These are phyloP conservation scores for Melinaea marsaeus DNA, from an alignment of 2,888 invertebrate species.

Conservation along the genomic window DNA sequence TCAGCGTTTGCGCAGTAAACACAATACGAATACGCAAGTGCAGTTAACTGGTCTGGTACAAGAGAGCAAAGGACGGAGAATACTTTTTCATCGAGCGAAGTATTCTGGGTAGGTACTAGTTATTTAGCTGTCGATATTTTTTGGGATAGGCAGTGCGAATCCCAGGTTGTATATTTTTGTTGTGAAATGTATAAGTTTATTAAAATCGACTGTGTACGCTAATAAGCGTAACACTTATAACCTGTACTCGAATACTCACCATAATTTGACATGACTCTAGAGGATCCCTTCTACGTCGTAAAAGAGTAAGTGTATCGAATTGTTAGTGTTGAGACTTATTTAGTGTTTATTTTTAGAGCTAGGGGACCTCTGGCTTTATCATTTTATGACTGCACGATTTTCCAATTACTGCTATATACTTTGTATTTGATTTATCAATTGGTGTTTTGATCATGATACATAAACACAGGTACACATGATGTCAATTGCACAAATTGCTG, in stretches of 20 bases:
- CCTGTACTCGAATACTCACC: slow-evolving; percentile 46
- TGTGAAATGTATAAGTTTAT: slow-evolving; percentile 37
- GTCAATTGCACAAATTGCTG: neutral
- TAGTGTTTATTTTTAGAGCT: slow-evolving; percentile 17
- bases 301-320: slow-evolving; percentile 90
- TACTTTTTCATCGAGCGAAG: slow-evolving; percentile 56
- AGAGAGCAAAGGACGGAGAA: slow-evolving; percentile 66
- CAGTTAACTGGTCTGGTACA: slow-evolving; percentile 41
- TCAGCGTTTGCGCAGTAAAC: slow-evolving; percentile 63
- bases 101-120: slow-evolving; percentile 59
- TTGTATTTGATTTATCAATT: neutral
- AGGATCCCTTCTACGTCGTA: slow-evolving; percentile 99
- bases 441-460: slow-evolving; percentile 3
- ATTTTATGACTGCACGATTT: slow-evolving; percentile 16
- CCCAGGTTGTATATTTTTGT: slow-evolving; percentile 46
- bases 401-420: neutral
- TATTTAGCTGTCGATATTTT: slow-evolving; percentile 69
- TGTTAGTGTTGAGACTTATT: slow-evolving; percentile 21
- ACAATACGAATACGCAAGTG: slow-evolving; percentile 43
- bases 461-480: neutral
- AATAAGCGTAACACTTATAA: slow-evolving; percentile 56
- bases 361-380: slow-evolving; percentile 7
- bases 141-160: slow-evolving; percentile 63
- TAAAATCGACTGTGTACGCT: slow-evolving; percentile 31
- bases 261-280: slow-evolving; percentile 94